Conservation (phyloP, 2,888 invertebrate species). For the Synanthedon tipuliformis region DNA sequence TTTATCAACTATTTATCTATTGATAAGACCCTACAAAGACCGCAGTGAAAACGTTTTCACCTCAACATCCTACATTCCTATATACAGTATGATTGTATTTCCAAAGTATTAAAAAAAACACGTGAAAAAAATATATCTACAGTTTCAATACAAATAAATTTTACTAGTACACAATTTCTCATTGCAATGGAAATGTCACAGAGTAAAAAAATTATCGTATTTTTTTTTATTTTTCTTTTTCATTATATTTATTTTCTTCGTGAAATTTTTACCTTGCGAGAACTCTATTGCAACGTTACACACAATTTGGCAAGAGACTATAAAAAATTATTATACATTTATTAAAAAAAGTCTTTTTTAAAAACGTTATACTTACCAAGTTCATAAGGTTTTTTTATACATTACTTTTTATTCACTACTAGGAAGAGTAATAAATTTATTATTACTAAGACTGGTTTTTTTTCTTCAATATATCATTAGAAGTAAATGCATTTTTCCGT, state of each 20-base stretch:
- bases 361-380: neutral
- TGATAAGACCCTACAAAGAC: no score
- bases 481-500: neutral
- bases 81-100: no score
- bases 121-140: neutral
- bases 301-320: conserved; percentile 51
- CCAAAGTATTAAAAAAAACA: no score
- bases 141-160: conserved; percentile 12
- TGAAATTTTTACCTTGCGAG: neutral
- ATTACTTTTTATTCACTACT: neutral
- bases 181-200: conserved; percentile 1
- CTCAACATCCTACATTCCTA: no score
- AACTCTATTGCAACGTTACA: conserved; percentile 12
- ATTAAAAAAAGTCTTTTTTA: neutral
- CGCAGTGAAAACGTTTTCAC: no score
- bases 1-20: no score
- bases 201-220: conserved; percentile 12
- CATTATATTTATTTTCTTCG: conserved; percentile 7
- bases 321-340: neutral
- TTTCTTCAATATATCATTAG: neutral
- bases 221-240: conserved; percentile 11
- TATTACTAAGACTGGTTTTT: neutral
- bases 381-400: neutral
- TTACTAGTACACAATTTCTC: neutral
- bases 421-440: neutral